Percentiles rank a stretch among this genome's conserved stretches.
Evolutionary conservation across 2,797 vertebrate species (phyloP).

Genomic region (Paedocypris micromegethes): DNA sequence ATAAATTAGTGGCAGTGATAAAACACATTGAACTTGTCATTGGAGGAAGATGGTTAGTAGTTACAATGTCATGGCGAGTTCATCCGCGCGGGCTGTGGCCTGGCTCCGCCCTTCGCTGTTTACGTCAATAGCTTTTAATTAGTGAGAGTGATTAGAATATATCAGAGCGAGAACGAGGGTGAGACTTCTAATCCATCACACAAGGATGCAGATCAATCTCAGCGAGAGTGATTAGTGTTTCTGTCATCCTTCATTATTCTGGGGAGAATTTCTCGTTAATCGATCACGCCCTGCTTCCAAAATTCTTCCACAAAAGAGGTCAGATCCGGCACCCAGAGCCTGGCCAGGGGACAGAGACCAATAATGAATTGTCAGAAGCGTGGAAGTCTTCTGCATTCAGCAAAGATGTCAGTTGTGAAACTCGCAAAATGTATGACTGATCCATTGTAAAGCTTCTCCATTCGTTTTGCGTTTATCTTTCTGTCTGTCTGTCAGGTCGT

Average conservation of each 20-base stretch:
- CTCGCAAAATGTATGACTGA: no score
- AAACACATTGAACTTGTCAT: not conserved
- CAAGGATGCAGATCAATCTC: slow-evolving; percentile 71
- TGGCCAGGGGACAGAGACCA: slow-evolving; percentile 22
- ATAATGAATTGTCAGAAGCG: not conserved
- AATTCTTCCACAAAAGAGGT: slow-evolving; percentile 45
- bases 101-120: slow-evolving; percentile 45
- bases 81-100: slow-evolving; percentile 29
- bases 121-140: slow-evolving; percentile 67
- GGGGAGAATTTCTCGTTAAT: slow-evolving; percentile 81
- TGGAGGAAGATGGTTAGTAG: slow-evolving; percentile 1
- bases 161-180: slow-evolving; percentile 67
- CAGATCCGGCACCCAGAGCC: slow-evolving; percentile 20
- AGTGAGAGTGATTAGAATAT: slow-evolving; percentile 75
- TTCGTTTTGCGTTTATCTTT: not conserved
- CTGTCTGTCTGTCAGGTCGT: not conserved
- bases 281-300: slow-evolving; percentile 50
- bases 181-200: slow-evolving; percentile 65
- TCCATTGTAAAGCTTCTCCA: no score
- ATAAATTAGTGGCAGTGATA: not conserved
- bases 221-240: slow-evolving; percentile 75
- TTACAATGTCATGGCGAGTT: slow-evolving; percentile 31
- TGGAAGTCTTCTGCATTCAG: no score
- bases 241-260: slow-evolving; percentile 79
- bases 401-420: no score